Base-by-base conservation (phyloP, 1,140 invertebrate genomes). In the Melitaea cinxia region DNA sequence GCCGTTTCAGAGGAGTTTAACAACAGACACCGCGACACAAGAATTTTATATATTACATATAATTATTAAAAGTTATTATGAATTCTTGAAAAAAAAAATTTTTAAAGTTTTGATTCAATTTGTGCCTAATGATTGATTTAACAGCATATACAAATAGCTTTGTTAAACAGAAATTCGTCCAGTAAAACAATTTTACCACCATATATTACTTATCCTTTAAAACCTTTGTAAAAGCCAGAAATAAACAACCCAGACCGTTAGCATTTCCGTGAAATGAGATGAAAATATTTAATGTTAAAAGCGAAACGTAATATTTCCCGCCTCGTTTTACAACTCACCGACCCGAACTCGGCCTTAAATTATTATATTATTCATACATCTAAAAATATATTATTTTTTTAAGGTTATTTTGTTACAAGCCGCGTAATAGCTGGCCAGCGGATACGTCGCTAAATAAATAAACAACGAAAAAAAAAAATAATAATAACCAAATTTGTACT, bases 271-370 rank as follows among this genome's bases (percentile, higher is more conserved):
- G 50, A 52, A 52, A 54, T 45, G 26, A 37, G 57, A 59, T 59
- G 56, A 66, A 66, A 60, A 59, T 66, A 66, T 66, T 66, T 59
- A 59, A 66, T 66, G 64, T 55, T 59, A 55, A 66, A 64, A 55
- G 60, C 24, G 60, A 30, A 63, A 63, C 50, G 56, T 39, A 59
- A 54, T 66, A 59, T 63, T 63, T 66, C 57, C 26, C 57, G 26
- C 30, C 56, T 59, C 64, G 45, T 58, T 58, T 58, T 53, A 57
- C 63, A 58, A 58, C 47, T 56, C 63, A 33, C 45, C 56, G 63
- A 45, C 30, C 55, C 42, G 30, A 53, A 42, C 26, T 53, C 56
- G 23, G 37, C 24, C 50, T 62, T 42, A 17, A 17, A 42, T 42
- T 42, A 42, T 42, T 7, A 33, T 33, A 33, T 33, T 42, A 6